Percentiles rank a stretch among this genome's conserved stretches.
phyloP scores from a whole-genome alignment of 2,113 vertebrate species.

The Erpornis zantholeuca region DNA sequence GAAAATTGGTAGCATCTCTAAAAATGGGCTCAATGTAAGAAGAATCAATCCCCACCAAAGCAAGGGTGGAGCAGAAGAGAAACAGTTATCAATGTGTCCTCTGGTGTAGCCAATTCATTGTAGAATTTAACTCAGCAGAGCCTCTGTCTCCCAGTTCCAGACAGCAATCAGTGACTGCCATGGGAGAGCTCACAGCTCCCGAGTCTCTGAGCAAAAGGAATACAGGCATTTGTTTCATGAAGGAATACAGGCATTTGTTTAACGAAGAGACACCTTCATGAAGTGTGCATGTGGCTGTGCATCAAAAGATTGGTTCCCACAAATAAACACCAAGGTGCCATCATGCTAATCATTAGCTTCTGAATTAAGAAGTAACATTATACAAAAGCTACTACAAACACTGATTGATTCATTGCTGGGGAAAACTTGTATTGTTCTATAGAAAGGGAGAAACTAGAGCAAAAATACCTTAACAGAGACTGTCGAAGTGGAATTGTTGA shows the following conservation, averaged over 20 bases:
- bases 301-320: neutral
- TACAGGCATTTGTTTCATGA: neutral
- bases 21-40: neutral
- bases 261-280: neutral
- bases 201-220: neutral
- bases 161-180: neutral
- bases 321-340: neutral
- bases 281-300: neutral
- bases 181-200: fast-evolving
- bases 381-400: neutral
- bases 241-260: neutral
- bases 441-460: neutral
- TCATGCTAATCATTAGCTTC: neutral
- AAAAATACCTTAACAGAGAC: neutral
- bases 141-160: neutral
- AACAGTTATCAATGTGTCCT: neutral
- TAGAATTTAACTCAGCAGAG: neutral
- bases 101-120: neutral
- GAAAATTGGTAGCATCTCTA: neutral
- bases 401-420: neutral
- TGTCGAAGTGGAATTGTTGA: neutral
- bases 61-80: neutral
- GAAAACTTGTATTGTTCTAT: neutral
- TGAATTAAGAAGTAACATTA: neutral
- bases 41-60: neutral